Conservation (phyloP, 2,113 vertebrate species). For the Paraplagusia blochii region DNA sequence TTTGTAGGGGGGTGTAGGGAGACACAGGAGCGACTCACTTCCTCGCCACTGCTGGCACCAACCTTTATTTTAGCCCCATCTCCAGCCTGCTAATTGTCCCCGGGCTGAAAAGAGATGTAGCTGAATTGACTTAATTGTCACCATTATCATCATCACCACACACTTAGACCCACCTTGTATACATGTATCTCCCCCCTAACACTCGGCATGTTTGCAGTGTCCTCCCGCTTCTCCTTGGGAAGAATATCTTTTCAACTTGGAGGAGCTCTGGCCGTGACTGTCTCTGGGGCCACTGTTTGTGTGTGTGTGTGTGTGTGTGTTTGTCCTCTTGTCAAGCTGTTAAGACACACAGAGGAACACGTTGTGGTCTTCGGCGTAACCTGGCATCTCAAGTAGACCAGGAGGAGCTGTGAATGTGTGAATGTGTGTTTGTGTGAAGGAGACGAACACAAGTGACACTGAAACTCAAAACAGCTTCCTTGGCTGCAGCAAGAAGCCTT, state of each 20-base stretch:
- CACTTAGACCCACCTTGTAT: slow-evolving; percentile 12
- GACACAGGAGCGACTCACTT: slow-evolving; percentile 39
- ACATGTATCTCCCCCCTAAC: slow-evolving; percentile 1
- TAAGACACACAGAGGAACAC: slow-evolving; percentile 18
- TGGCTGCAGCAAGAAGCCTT: not conserved
- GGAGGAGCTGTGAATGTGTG: slow-evolving; percentile 1
- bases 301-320: slow-evolving; percentile 11
- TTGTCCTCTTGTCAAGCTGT: slow-evolving; percentile 34
- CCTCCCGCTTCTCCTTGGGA: slow-evolving; percentile 20
- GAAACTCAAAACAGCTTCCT: not conserved
- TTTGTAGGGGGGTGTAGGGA: slow-evolving; percentile 43
- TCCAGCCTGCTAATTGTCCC: slow-evolving; percentile 43
- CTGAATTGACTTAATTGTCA: slow-evolving; percentile 52
- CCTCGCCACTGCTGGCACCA: slow-evolving; percentile 44
- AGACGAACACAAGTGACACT: slow-evolving; percentile 6
- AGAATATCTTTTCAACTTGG: slow-evolving; percentile 47
- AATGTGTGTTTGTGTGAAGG: not conserved
- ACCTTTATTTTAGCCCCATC: slow-evolving; percentile 28
- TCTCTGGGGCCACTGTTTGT: slow-evolving; percentile 12
- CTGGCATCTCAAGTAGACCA: slow-evolving; percentile 20
- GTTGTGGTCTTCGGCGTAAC: slow-evolving; percentile 1
- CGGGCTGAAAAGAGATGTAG: slow-evolving; percentile 41
- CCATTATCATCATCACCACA: slow-evolving; percentile 19
- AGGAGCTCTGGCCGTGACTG: slow-evolving; percentile 41
- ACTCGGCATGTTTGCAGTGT: slow-evolving; percentile 26